Evolutionary conservation across 35 echinoderm and acorn worm species (phyloP).

Genomic region (Holothuria glaberrima): DNA sequence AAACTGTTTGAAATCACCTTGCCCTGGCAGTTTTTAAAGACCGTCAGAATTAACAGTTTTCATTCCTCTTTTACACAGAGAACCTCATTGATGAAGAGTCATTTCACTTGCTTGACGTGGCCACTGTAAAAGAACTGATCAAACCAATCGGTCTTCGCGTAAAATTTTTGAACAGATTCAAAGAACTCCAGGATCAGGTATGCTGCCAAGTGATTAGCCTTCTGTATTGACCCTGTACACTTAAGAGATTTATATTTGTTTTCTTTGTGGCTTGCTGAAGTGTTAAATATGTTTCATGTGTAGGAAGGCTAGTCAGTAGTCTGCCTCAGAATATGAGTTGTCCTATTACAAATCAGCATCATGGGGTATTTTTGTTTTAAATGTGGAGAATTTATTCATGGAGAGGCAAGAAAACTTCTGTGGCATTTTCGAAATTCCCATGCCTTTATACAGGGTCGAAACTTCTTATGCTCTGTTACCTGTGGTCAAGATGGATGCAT

Average conservation of each 20-base stretch:
- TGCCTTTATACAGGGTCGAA: not conserved
- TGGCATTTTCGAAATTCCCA: constrained; percentile 5
- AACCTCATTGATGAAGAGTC: constrained; percentile 43
- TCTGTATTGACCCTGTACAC: not conserved
- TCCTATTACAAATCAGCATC: not conserved
- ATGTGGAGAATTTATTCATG: constrained; percentile 8
- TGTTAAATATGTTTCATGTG: too few relatives aligned
- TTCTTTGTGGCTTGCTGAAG: too few relatives aligned
- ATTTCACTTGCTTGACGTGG: constrained; percentile 1
- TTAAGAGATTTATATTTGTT: too few relatives aligned
- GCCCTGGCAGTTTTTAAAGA: too few relatives aligned
- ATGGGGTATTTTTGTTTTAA: not conserved
- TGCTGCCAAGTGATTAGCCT: too few relatives aligned
- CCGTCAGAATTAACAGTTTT: not conserved
- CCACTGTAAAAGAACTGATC: constrained; percentile 16
- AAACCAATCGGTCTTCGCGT: constrained; percentile 5
- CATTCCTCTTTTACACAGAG: too few relatives aligned
- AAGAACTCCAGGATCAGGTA: not conserved
- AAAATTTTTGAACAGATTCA: constrained; percentile 7
- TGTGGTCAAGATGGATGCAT: too few relatives aligned
- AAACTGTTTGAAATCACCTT: too few relatives aligned
- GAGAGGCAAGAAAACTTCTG: not conserved
- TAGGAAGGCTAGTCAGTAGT: too few relatives aligned
- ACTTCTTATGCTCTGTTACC: not conserved
- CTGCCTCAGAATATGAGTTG: too few relatives aligned